phyloP scores from a whole-genome alignment of 1,140 invertebrate genomes.

The Pogonomyrmex californicus region DNA sequence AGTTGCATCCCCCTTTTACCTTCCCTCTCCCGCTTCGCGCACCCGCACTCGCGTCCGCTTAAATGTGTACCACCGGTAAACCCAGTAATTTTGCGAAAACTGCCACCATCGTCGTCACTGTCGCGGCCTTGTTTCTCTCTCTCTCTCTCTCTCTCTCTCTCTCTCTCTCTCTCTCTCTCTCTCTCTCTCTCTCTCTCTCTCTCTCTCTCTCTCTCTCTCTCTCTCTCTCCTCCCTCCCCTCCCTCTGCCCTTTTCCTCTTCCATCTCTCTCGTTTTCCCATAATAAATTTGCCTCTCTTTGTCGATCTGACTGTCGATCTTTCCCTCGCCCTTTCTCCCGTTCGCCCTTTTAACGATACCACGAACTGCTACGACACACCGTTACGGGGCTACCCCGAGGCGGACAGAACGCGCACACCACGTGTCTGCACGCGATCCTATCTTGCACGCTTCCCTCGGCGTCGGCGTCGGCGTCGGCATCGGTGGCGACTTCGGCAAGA shows the following conservation, averaged over 20 bases:
- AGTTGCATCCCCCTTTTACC: constrained; percentile 30
- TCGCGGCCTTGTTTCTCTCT: constrained; percentile 56
- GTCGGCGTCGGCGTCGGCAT: constrained; percentile 21
- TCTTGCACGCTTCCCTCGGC: constrained; percentile 50
- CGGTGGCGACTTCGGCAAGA: not conserved
- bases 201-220: constrained; percentile 18
- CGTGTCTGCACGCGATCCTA: constrained; percentile 71
- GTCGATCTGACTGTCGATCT: constrained; percentile 26
- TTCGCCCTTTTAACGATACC: constrained; percentile 41
- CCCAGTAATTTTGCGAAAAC: constrained; percentile 75
- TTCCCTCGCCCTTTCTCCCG: constrained; percentile 6
- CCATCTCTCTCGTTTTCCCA: constrained; percentile 19
- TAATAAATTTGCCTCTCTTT: constrained; percentile 44
- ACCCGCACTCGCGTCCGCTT: constrained; percentile 49
- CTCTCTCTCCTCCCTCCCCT: not conserved
- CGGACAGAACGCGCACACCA: constrained; percentile 59
- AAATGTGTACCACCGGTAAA: constrained; percentile 60
- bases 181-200: constrained; percentile 31
- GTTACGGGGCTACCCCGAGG: constrained; percentile 48
- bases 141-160: not conserved
- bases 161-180: constrained; percentile 20
- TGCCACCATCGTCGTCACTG: constrained; percentile 68
- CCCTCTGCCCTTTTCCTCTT: not conserved
- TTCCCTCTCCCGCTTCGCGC: not conserved
- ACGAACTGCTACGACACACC: constrained; percentile 30